These are phyloP conservation scores for Helostoma temminkii DNA, from an alignment of 2,797 vertebrate genomes.

Conservation along the genomic window DNA sequence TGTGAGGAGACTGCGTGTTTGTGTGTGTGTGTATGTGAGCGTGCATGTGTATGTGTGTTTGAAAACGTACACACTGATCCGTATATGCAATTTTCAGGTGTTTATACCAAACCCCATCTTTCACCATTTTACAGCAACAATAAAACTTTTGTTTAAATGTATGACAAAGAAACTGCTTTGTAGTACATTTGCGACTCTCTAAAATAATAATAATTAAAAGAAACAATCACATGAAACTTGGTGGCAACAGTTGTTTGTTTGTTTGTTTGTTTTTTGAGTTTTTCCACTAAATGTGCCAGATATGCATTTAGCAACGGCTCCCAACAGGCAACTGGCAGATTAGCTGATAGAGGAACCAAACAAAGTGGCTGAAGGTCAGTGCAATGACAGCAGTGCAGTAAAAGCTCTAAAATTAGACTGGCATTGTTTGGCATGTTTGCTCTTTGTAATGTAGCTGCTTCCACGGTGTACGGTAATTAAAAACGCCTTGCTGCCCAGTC, in stretches of 20 bases:
- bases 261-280: not conserved
- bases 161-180: not conserved
- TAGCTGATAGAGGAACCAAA: constrained; percentile 31
- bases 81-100: constrained; percentile 75
- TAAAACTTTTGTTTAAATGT: constrained; percentile 76
- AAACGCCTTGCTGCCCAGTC: not conserved
- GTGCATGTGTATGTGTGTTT: constrained; percentile 17
- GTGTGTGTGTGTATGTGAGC: constrained; percentile 13
- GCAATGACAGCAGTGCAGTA: constrained; percentile 54
- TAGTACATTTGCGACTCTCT: not conserved
- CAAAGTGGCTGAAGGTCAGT: constrained; percentile 40
- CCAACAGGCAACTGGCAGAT: constrained; percentile 29
- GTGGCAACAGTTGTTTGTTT: not conserved
- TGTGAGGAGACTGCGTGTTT: too few relatives aligned
- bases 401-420: constrained; percentile 71
- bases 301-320: constrained; percentile 5
- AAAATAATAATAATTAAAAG: not conserved
- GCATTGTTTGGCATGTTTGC: constrained; percentile 47
- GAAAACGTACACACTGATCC: constrained; percentile 48
- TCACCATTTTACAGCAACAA: constrained; percentile 78
- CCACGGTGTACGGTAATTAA: not conserved
- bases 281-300: not conserved
- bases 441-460: constrained; percentile 27
- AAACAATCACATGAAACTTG: not conserved
- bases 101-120: constrained; percentile 67